Percentiles rank a stretch among this genome's conserved stretches.
These are phyloP conservation scores for Sinopyrophorus schimmeli DNA, from an alignment of 2,888 invertebrate genomes.

Conservation along the genomic window DNA sequence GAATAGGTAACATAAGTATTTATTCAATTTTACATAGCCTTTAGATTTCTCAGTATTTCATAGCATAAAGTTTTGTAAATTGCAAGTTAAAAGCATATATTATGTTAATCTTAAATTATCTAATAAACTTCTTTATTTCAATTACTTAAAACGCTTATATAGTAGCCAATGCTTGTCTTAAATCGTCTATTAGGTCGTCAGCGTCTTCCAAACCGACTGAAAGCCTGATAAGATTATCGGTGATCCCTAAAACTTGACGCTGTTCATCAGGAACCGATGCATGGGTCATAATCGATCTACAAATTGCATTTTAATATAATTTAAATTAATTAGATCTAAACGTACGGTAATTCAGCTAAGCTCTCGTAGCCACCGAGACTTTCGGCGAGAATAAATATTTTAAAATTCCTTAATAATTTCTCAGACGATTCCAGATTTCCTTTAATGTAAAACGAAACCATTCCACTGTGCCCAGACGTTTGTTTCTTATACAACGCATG, in stretches of 20 bases:
- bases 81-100: too few species aligned
- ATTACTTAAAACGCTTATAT: conserved; percentile 20
- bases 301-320: conserved; percentile 39
- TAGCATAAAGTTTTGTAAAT: too few species aligned
- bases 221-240: conserved; percentile 80
- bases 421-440: conserved; percentile 74
- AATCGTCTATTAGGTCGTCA: conserved; percentile 82
- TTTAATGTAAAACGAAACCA: conserved; percentile 85
- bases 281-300: conserved; percentile 91
- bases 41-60: too few species aligned
- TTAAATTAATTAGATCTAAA: conserved; percentile 37
- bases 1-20: too few species aligned
- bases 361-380: conserved; percentile 96
- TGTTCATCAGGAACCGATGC: conserved; percentile 82
- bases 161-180: conserved; percentile 76
- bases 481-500: conserved; percentile 78
- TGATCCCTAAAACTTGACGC: conserved; percentile 74
- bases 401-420: conserved; percentile 73
- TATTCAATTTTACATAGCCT: background rate
- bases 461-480: conserved; percentile 86
- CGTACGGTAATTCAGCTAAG: conserved; percentile 91
- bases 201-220: conserved; percentile 90
- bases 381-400: conserved; percentile 86
- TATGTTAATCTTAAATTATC: too few species aligned
- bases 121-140: too few species aligned